Base-by-base conservation (phyloP, 2,113 vertebrate genomes). In the human region DNA sequence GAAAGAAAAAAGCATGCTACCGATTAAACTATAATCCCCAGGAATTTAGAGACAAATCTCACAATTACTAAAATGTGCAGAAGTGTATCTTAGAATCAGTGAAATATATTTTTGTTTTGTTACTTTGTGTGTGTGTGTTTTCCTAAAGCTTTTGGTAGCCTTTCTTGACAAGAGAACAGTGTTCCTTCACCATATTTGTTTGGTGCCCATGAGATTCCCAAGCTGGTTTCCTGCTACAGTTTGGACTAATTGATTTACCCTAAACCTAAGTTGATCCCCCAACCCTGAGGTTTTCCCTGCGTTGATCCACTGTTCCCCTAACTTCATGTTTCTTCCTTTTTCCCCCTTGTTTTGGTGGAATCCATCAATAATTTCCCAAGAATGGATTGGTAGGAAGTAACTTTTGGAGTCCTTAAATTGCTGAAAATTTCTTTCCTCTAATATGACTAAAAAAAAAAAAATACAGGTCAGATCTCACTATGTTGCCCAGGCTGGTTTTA, bases 371-470 rank as follows among this genome's bases (percentile, higher is more conserved):
- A 93, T 48, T 93, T 93, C 70, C 52, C 40, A 79, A 80, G 68
- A 93, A 59, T 84, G 30, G 64, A 40, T 76, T 70, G 3, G 17
- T 89, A 61, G 70, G 79, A 93, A 84, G 64, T 84, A 91, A 89
- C 68, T 27, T 93, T 91, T 88, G 48, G 35, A 82, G 32, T 87
- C n/a, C 89, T 83, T 93, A 96, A 97, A 57, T 79, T 78, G 22
- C 43, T 79, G 2, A 55, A 93, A 87, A 90, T 93, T 70, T 17
- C 10, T 90, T 87, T 87, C 48, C 57, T 70, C 32, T 79, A 70
- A 72, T 55, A 25, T 4, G 43, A 61, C 35, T 96, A 52, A 45
- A 30, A 50, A 57, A 78, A 20, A 59, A 64, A 64, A 30, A 64
- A 30, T 30, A 64, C 61, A 64, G 61, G 14, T 32, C 27, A 64